Evolutionary conservation across 2,888 invertebrate genomes (phyloP), one percentile per base, ranked within the genome.

Genomic region (Nezara viridula): DNA sequence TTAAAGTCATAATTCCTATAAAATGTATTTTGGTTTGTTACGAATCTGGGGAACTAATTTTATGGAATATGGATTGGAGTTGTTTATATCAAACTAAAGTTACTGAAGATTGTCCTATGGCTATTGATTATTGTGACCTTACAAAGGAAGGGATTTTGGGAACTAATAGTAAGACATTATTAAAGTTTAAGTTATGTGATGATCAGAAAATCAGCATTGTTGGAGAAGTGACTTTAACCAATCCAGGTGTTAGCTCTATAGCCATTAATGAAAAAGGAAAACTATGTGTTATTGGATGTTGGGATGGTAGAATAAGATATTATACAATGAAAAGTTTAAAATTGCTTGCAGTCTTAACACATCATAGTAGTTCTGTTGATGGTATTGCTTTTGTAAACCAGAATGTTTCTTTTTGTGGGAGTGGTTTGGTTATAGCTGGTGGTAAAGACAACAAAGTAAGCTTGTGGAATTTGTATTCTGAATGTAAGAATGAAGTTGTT

Each of bases 241-340:
- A 96, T 92, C 94, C 96, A 2, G 96, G 97, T 14, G 95, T 95
- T 77, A 96, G 96, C 91, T 94, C 95, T 91, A 94, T 96, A 14
- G 94, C 94, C 91, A 94, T 96, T 91, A 94, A 96, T 47, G 93
- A 93, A 0, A 97, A 97, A 92, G 94, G 95, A 7, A 96, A 96
- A 92, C 95, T 97, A 14, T 95, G 97, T 91, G 95, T 95, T 37
- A 94, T 95, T 0, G 97, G 96, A 21, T 96, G 96, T 52, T 96
- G 96, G 96, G 97, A 97, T 92, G 95, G 96, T 2, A 94, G 95
- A 90, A 93, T 96, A 90, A 94, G 96, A 91, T 94, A 97, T 90
- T 96, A 95, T 92, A 96, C 97, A 3, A 96, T 96, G 96, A 96
- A 95, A 92, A 96, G 95, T 88, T 93, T 96, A 66, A 94, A 96